Evolutionary conservation across 2,113 vertebrate genomes (phyloP), one percentile per base, ranked within the genome.

Genomic region (Centrocercus urophasianus): DNA sequence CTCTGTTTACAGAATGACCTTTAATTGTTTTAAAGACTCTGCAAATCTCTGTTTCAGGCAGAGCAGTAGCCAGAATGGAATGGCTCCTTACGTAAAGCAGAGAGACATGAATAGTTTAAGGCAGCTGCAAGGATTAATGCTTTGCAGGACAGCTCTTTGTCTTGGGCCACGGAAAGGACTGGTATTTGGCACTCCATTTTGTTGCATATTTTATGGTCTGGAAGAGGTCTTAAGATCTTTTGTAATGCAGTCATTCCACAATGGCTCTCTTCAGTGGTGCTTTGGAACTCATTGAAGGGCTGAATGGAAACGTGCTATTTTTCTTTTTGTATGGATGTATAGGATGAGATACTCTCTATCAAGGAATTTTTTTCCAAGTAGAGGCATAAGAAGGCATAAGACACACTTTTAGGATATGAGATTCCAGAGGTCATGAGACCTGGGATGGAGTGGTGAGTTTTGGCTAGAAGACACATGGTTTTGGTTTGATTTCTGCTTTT

Each of bases 141-240:
- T 81, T 96, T 93, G 94, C 94, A 96, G 96, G 90, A 93, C 63
- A 5, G 85, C 91, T 94, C 94, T 96, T 97, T 97, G 96, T 97
- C 91, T 97, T 84, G 80, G 94, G 90, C 85, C 88, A 88, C 81
- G 86, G 91, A 95, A 79, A 88, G 91, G 88, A 91, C 93, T 94
- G 95, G 95, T 95, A 96, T 96, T 97, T 97, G 96, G 94, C 95
- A 93, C 76, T 94, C 91, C 50, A 83, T 65, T 95, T 97, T 83
- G 88, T 94, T 97, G 94, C 94, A 97, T 97, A 97, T 95, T 97
- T 96, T 95, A 95, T 97, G 94, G 95, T 97, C 95, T 97, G 94
- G 94, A 96, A 95, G 91, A 95, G 91, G 91, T 79, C 94, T 97
- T 93, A 93, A 81, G 88, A 94, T 91, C 90, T 93, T 96, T 95